These are phyloP conservation scores for Fabriciana adippe DNA, from an alignment of 2,888 invertebrate genomes.

Conservation along the genomic window DNA sequence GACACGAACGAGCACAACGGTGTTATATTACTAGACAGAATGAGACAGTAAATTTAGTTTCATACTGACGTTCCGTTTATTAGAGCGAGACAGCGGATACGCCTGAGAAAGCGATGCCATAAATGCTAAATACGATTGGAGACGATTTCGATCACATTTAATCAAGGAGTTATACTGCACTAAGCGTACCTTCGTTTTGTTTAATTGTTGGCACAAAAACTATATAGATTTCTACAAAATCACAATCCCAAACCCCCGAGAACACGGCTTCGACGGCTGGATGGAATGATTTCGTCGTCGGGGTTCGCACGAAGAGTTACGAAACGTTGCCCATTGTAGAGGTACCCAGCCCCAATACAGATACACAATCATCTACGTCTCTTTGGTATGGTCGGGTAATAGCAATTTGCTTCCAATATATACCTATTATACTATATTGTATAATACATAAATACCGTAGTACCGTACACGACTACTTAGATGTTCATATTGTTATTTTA, in stretches of 20 bases:
- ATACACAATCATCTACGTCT: constrained; percentile 47
- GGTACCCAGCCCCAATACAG: constrained; percentile 50
- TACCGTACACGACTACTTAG: constrained; percentile 39
- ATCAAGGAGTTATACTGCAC: constrained; percentile 50
- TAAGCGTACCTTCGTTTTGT: constrained; percentile 74
- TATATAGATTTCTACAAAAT: constrained; percentile 74
- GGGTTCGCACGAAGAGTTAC: constrained; percentile 71
- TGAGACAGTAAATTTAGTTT: constrained; percentile 71
- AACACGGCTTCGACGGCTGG: constrained; percentile 82
- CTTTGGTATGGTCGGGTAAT: constrained; percentile 64
- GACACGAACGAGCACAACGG: constrained; percentile 83
- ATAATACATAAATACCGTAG: constrained; percentile 47
- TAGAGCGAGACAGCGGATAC: constrained; percentile 71
- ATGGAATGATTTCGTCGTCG: constrained; percentile 82
- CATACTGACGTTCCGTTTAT: constrained; percentile 65
- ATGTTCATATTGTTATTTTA: constrained; percentile 45
- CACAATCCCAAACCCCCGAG: constrained; percentile 80
- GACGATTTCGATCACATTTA: constrained; percentile 57
- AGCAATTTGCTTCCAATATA: constrained; percentile 63
- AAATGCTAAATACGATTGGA: constrained; percentile 74
- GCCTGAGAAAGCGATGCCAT: constrained; percentile 81
- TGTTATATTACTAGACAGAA: constrained; percentile 81
- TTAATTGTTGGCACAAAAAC: constrained; percentile 79
- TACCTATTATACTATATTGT: constrained; percentile 45
- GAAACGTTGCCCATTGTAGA: constrained; percentile 59